These are phyloP conservation scores for Ursus arctos DNA, from an alignment of 2,113 vertebrate genomes.

Conservation along the genomic window DNA sequence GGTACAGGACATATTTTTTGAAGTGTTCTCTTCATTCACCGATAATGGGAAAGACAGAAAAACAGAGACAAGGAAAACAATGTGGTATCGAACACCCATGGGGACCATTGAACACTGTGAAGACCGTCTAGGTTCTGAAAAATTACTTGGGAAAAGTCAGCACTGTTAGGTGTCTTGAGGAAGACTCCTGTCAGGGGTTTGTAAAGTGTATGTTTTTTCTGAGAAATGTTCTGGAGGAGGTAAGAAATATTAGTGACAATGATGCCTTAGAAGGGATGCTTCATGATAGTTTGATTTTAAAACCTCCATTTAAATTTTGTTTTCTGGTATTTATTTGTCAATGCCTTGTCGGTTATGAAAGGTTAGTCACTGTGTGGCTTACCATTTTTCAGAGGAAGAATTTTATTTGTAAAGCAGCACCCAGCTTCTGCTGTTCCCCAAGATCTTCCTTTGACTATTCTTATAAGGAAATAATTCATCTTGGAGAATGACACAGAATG, in stretches of 20 bases:
- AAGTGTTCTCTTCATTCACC: background rate
- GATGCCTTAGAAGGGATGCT: background rate
- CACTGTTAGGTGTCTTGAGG: background rate
- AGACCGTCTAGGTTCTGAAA: background rate
- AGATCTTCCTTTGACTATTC: background rate
- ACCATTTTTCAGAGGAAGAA: background rate
- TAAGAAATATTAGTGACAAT: background rate
- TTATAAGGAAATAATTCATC: background rate
- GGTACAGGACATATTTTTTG: background rate
- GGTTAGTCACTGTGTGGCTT: background rate
- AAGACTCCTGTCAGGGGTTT: background rate
- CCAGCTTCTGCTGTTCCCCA: background rate
- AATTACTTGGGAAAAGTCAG: background rate
- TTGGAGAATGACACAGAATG: background rate
- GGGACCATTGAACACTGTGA: background rate
- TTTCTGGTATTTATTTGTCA: background rate
- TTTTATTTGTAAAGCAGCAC: background rate
- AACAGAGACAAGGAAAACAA: background rate
- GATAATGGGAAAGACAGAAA: background rate
- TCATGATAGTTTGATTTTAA: background rate
- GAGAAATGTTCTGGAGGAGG: background rate
- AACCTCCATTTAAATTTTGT: constrained; percentile 37
- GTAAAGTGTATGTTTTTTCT: background rate
- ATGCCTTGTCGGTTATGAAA: background rate
- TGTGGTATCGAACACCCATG: background rate